Conservation (phyloP, 1,140 invertebrate species). For the Anadara kagoshimensis region DNA sequence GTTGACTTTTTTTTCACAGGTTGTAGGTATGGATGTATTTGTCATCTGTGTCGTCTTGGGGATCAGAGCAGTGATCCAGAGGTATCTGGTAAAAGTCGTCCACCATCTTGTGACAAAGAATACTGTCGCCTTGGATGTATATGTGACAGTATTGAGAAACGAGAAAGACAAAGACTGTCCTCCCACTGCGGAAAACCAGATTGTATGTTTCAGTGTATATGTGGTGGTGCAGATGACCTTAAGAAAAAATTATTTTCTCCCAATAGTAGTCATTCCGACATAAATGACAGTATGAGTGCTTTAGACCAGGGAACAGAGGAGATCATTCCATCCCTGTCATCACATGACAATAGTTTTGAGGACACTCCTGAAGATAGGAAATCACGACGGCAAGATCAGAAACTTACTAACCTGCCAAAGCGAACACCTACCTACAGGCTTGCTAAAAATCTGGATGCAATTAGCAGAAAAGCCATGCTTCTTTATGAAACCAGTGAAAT, state of each 20-base stretch:
- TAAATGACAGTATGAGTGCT: background rate
- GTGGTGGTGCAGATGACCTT: slow-evolving; percentile 1
- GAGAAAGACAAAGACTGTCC: background rate
- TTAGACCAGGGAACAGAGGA: slow-evolving; percentile 13
- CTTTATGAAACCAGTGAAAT: slow-evolving; percentile 66
- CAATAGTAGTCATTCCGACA: background rate
- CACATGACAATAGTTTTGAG: no score
- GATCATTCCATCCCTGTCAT: no score
- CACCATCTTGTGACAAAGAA: slow-evolving; percentile 62
- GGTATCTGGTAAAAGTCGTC: slow-evolving; percentile 2
- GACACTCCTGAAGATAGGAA: slow-evolving; percentile 4
- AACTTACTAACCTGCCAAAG: slow-evolving; percentile 53
- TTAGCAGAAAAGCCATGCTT: slow-evolving; percentile 66
- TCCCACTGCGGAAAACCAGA: slow-evolving; percentile 50
- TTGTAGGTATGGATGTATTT: slow-evolving; percentile 69
- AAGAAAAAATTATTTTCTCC: no score
- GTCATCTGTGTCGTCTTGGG: slow-evolving; percentile 62
- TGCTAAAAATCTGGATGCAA: slow-evolving; percentile 67
- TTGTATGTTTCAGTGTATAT: slow-evolving; percentile 55
- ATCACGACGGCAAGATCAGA: slow-evolving; percentile 5
- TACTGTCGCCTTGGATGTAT: slow-evolving; percentile 69
- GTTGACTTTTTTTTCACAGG: slow-evolving; percentile 44
- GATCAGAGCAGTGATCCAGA: slow-evolving; percentile 18
- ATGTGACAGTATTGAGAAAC: slow-evolving; percentile 62
- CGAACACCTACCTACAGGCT: slow-evolving; percentile 58